Percentiles rank a stretch among this genome's conserved stretches.
These are phyloP conservation scores for Spermophilus dauricus DNA, from an alignment of 2,113 vertebrate species.

Conservation along the genomic window DNA sequence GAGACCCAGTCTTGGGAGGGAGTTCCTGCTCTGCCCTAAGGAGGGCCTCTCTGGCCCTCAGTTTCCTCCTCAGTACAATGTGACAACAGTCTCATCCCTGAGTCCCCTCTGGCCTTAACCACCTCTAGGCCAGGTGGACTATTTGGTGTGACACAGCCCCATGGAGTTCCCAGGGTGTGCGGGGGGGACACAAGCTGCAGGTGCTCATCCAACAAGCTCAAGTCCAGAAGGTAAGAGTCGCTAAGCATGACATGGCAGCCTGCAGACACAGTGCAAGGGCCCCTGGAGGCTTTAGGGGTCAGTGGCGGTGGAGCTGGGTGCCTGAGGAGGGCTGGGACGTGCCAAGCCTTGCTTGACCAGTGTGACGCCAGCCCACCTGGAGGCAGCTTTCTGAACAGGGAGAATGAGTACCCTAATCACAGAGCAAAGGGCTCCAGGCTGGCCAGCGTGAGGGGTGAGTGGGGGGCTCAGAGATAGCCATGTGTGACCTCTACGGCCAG, in stretches of 20 bases:
- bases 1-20: not conserved
- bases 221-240: not conserved
- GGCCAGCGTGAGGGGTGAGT: not conserved
- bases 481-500: not conserved
- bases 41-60: not conserved
- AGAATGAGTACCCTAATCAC: not conserved
- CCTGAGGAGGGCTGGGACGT: not conserved
- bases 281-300: not conserved
- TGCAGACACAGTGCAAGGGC: not conserved
- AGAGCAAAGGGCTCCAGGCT: not conserved
- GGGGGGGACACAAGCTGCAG: not conserved
- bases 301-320: not conserved
- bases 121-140: not conserved
- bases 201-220: not conserved
- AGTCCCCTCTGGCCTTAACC: not conserved
- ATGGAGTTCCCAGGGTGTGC: not conserved
- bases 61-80: not conserved
- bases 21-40: not conserved
- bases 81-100: not conserved
- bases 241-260: not conserved
- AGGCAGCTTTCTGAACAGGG: not conserved
- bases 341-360: too few species aligned
- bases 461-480: not conserved
- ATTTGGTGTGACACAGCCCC: not conserved
- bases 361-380: accelerated